These are phyloP conservation scores for Cheilosia soror DNA, from an alignment of 2,888 invertebrate species.

Conservation along the genomic window DNA sequence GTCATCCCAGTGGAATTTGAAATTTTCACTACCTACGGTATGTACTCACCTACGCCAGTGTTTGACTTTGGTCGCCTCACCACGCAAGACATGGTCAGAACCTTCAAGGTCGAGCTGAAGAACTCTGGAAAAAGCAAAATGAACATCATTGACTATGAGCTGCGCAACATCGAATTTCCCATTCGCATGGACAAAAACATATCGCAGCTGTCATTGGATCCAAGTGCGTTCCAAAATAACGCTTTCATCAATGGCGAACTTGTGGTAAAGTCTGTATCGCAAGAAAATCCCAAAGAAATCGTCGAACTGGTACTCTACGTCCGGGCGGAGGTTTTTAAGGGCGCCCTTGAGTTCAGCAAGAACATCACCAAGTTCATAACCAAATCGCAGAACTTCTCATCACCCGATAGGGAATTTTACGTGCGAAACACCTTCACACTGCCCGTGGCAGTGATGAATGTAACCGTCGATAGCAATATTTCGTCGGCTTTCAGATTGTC, in stretches of 20 bases:
- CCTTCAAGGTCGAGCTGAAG: constrained; percentile 83
- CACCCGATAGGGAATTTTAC: constrained; percentile 84
- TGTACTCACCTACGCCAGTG: constrained; percentile 90
- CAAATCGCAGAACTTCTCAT: constrained; percentile 78
- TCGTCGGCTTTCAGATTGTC: constrained; percentile 72
- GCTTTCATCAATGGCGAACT: constrained; percentile 79
- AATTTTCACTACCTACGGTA: constrained; percentile 88
- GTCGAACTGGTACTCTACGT: constrained; percentile 78
- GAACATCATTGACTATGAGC: constrained; percentile 74
- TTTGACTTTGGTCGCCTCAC: constrained; percentile 94
- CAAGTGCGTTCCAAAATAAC: constrained; percentile 78
- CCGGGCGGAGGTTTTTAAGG: constrained; percentile 82
- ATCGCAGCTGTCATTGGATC: constrained; percentile 80
- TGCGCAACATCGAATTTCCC: constrained; percentile 71
- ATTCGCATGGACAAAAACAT: constrained; percentile 77
- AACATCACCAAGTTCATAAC: constrained; percentile 81
- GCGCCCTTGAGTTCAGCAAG: constrained; percentile 79
- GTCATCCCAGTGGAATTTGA: constrained; percentile 94
- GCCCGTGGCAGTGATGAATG: constrained; percentile 89
- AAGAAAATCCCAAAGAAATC: constrained; percentile 59
- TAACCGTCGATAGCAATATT: constrained; percentile 85
- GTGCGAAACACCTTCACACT: constrained; percentile 90
- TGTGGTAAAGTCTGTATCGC: constrained; percentile 76
- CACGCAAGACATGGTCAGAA: constrained; percentile 87
- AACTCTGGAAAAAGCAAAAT: constrained; percentile 77